phyloP scores from a whole-genome alignment of 2,888 invertebrate species.

The Synergus umbraculus region DNA sequence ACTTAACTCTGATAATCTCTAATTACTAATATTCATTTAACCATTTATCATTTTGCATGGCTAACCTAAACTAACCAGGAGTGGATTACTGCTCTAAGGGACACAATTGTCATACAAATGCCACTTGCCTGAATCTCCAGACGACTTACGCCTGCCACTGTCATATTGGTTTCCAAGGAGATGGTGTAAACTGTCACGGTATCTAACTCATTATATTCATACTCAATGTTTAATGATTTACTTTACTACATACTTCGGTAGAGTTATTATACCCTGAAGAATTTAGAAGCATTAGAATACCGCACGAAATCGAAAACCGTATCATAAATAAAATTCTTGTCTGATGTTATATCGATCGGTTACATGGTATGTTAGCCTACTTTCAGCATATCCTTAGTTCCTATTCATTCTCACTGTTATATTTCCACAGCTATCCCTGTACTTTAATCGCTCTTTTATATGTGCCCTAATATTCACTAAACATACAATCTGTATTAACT shows the following conservation, averaged over 20 bases:
- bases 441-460: background rate
- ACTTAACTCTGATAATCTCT: background rate
- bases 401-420: background rate
- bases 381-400: background rate
- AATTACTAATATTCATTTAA: conserved; percentile 58
- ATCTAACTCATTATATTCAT: conserved; percentile 51
- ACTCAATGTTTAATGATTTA: background rate
- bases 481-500: background rate
- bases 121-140: conserved; percentile 93
- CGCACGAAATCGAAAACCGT: background rate
- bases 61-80: conserved; percentile 80
- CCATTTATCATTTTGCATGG: conserved; percentile 60
- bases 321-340: too few relatives aligned
- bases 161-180: conserved; percentile 92
- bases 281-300: background rate
- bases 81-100: conserved; percentile 94
- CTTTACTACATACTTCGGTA: background rate
- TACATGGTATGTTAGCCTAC: background rate
- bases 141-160: conserved; percentile 95
- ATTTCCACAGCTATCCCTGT: background rate
- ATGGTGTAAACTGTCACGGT: conserved; percentile 89
- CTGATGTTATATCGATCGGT: too few relatives aligned
- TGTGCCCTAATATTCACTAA: background rate
- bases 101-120: conserved; percentile 93
- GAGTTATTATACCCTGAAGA: background rate